Conservation (phyloP, 1,140 invertebrate genomes). For the Macrobrachium rosenbergii region DNA sequence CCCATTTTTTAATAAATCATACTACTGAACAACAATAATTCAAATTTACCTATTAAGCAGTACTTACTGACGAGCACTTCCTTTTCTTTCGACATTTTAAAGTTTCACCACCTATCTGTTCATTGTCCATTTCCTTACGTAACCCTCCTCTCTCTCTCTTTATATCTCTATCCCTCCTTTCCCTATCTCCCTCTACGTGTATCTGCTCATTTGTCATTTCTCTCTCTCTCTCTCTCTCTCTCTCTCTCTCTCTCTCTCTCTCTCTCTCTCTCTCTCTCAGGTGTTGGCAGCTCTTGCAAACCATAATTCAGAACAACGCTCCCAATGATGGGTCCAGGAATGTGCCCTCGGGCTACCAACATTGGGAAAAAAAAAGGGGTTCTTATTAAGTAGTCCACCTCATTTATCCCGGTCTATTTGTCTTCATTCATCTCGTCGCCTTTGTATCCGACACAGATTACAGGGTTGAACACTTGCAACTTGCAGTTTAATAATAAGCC, state of each 20-base stretch:
- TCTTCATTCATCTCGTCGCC: conserved; percentile 12
- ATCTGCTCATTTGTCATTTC: not conserved
- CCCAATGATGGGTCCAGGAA: not conserved
- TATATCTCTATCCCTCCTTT: not conserved
- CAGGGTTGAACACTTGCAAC: not conserved
- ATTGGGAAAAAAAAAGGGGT: not conserved
- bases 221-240: conserved; percentile 1
- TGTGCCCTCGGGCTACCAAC: not conserved
- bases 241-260: conserved; percentile 1
- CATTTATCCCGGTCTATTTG: not conserved
- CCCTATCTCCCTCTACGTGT: no score
- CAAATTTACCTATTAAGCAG: no score
- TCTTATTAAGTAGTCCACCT: conserved; percentile 12
- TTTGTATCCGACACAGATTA: conserved; percentile 15
- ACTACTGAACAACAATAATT: no score
- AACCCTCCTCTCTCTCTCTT: not conserved
- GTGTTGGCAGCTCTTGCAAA: no score
- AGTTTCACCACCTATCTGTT: no score
- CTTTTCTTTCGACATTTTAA: no score
- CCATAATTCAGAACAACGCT: no score
- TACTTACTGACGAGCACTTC: no score
- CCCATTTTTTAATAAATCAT: no score
- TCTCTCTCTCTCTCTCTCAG: conserved; percentile 16
- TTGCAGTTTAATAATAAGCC: not conserved
- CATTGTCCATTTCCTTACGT: no score